Percentiles rank a stretch among this genome's conserved stretches.
phyloP scores from a whole-genome alignment of 2,888 invertebrate species.

The Tupiocoris notatus region DNA sequence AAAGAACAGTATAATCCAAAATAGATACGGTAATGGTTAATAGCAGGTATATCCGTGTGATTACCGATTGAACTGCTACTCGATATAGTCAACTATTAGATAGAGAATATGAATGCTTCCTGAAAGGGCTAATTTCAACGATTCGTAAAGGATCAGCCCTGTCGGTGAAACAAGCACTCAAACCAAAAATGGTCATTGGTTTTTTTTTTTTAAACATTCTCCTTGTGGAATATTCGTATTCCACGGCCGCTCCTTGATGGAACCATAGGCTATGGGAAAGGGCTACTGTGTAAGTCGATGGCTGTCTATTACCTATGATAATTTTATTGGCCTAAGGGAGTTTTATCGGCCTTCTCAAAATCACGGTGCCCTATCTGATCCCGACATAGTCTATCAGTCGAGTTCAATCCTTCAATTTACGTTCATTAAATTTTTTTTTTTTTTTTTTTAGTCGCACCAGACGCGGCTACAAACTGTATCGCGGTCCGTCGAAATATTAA shows the following conservation, averaged over 20 bases:
- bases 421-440: conserved; percentile 34
- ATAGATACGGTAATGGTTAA: too few relatives aligned
- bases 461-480: conserved; percentile 27
- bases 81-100: too few relatives aligned
- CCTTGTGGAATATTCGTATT: not conserved
- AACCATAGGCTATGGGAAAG: not conserved
- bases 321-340: conserved; percentile 21
- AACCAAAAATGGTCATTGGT: too few relatives aligned
- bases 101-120: too few relatives aligned
- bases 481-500: not conserved
- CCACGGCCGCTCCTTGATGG: not conserved
- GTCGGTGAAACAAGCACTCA: too few relatives aligned
- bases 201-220: too few relatives aligned
- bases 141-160: too few relatives aligned
- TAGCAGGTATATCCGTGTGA: too few relatives aligned
- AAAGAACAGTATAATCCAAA: too few relatives aligned
- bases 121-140: not conserved
- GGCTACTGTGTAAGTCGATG: conserved; percentile 12
- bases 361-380: conserved; percentile 35
- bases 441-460: conserved; percentile 20
- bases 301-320: conserved; percentile 31
- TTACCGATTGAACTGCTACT: too few relatives aligned
- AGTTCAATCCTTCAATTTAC: conserved; percentile 24
- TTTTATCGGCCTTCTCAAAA: not conserved
- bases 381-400: conserved; percentile 4